These are phyloP conservation scores for Belgica antarctica DNA, from an alignment of 2,888 invertebrate genomes.

Conservation along the genomic window DNA sequence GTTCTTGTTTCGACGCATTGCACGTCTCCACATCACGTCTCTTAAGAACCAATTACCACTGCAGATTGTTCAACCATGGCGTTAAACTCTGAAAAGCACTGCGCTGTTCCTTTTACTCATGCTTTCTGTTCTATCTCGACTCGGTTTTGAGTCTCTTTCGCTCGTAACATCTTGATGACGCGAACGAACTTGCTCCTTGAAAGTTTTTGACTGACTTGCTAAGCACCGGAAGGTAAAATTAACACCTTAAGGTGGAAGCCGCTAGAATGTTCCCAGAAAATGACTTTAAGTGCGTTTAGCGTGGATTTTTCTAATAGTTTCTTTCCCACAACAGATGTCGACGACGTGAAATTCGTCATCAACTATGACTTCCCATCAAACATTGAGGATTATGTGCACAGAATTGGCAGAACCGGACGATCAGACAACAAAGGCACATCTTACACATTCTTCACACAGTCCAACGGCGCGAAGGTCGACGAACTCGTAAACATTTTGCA, in stretches of 20 bases:
- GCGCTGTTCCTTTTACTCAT: too few species aligned
- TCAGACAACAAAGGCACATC: conserved; percentile 92
- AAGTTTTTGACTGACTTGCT: not conserved
- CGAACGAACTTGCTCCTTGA: too few species aligned
- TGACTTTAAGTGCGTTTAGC: too few species aligned
- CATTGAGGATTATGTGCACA: conserved; percentile 96
- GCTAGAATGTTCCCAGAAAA: too few species aligned
- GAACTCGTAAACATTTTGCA: conserved; percentile 88
- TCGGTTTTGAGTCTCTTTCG: too few species aligned
- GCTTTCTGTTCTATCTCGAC: too few species aligned
- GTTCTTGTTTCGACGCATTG: not conserved
- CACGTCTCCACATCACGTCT: not conserved
- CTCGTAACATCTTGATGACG: too few species aligned
- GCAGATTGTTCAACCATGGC: conserved; percentile 16
- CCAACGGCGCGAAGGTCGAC: conserved; percentile 85
- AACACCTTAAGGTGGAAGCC: too few species aligned
- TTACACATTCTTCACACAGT: conserved; percentile 92
- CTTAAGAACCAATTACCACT: conserved; percentile 8
- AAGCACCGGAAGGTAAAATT: too few species aligned
- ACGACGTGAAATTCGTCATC: conserved; percentile 98
- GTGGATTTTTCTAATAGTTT: too few species aligned
- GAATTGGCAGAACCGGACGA: conserved; percentile 94
- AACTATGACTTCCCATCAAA: conserved; percentile 98
- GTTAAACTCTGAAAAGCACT: too few species aligned
- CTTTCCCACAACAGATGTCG: conserved; percentile 98